Conservation (phyloP, 2,113 vertebrate genomes). For the Globicephala melas region DNA sequence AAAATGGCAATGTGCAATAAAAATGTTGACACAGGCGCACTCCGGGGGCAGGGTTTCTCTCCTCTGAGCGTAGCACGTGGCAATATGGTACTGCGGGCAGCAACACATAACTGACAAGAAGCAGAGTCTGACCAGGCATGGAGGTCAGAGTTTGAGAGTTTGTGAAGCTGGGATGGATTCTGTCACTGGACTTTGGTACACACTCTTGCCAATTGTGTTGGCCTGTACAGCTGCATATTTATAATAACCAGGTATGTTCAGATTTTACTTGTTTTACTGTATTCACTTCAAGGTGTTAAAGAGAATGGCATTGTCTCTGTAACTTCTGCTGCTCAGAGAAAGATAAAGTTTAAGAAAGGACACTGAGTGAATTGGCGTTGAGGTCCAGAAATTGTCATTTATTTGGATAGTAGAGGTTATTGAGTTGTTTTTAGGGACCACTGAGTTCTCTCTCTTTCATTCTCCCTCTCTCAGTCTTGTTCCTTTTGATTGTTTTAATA, state of each 20-base stretch:
- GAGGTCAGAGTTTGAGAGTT: constrained; percentile 73
- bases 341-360: not conserved
- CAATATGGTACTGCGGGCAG: constrained; percentile 69
- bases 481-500: not conserved
- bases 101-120: constrained; percentile 78
- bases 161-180: constrained; percentile 39
- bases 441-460: not conserved
- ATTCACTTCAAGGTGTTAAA: not conserved
- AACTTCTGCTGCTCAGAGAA: not conserved
- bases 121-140: constrained; percentile 69
- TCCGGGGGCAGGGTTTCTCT: constrained; percentile 74
- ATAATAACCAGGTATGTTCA: not conserved
- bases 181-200: not conserved
- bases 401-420: not conserved
- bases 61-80: constrained; percentile 65
- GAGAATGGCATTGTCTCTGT: not conserved
- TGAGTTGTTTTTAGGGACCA: not conserved
- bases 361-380: not conserved
- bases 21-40: constrained; percentile 82
- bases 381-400: not conserved
- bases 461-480: not conserved
- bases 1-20: constrained; percentile 76
- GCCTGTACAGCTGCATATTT: not conserved
- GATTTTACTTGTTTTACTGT: not conserved
- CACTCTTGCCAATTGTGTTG: not conserved